Percentiles rank a stretch among this genome's conserved stretches.
Evolutionary conservation across 2,797 vertebrate species (phyloP).

Genomic region (Carduelis carduelis): DNA sequence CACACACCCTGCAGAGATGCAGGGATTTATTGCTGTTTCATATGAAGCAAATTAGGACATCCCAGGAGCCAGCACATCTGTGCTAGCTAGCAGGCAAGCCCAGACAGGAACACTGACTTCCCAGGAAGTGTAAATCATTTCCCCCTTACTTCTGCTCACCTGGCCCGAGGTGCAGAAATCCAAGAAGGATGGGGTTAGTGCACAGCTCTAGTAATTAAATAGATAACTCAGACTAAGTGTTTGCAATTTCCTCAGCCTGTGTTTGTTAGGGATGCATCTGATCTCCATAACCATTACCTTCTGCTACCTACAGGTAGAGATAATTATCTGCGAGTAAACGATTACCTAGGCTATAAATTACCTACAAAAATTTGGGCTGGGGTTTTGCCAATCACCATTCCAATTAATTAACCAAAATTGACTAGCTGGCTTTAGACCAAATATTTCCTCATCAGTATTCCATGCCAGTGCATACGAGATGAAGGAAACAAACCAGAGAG

Average conservation of each 20-base stretch:
- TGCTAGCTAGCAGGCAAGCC: neutral
- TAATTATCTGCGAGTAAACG: conserved; percentile 64
- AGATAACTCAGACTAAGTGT: conserved; percentile 50
- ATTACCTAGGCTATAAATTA: conserved; percentile 70
- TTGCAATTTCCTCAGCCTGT: conserved; percentile 9
- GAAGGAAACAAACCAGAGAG: conserved; percentile 42
- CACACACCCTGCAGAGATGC: neutral
- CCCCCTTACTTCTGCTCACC: neutral
- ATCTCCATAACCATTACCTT: conserved; percentile 60
- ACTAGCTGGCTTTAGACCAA: conserved; percentile 65
- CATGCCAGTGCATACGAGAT: neutral
- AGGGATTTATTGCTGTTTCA: neutral
- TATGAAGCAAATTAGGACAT: neutral
- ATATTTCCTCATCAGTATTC: conserved; percentile 61
- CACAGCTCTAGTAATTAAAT: conserved; percentile 27
- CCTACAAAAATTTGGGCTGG: conserved; percentile 71
- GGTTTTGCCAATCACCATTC: conserved; percentile 69
- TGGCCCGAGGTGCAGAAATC: neutral
- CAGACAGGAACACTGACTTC: neutral
- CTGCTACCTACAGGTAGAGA: conserved; percentile 62
- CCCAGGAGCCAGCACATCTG: neutral
- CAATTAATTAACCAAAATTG: conserved; percentile 72
- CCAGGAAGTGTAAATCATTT: neutral
- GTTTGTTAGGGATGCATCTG: conserved; percentile 21
- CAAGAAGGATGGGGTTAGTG: neutral